Percentiles rank a stretch among this genome's conserved stretches.
Conservation (phyloP, 2,113 vertebrate genomes). For the Colius striatus region DNA sequence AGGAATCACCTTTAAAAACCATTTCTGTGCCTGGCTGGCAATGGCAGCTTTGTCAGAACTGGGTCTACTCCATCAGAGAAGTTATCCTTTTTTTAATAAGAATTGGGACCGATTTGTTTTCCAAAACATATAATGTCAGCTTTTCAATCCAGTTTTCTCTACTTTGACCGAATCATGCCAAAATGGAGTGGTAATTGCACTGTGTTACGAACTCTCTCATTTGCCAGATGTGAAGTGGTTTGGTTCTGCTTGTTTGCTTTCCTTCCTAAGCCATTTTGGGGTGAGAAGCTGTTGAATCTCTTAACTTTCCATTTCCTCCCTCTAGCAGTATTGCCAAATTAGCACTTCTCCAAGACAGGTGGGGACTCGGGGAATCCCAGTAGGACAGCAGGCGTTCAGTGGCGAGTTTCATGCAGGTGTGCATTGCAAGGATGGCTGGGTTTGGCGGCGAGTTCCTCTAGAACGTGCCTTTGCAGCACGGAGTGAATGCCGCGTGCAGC, state of each 20-base stretch:
- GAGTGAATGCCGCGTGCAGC: conserved; percentile 15
- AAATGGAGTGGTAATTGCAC: conserved; percentile 27
- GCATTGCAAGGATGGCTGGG: background rate
- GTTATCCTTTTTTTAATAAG: background rate
- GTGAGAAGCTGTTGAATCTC: conserved; percentile 25
- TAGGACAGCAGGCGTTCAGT: background rate
- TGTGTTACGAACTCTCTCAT: conserved; percentile 8
- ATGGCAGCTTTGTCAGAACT: conserved; percentile 6
- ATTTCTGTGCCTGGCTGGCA: conserved; percentile 10
- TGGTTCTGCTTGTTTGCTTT: conserved; percentile 39
- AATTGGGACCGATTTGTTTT: conserved; percentile 7
- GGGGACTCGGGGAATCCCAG: background rate
- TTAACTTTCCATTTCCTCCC: background rate
- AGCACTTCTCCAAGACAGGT: background rate
- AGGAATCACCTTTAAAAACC: background rate
- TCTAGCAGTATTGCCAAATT: conserved; percentile 51
- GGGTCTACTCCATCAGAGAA: conserved; percentile 12
- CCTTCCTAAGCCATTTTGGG: conserved; percentile 53
- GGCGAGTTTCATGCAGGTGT: background rate
- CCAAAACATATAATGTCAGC: background rate
- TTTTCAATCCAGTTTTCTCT: background rate
- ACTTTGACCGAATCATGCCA: conserved; percentile 33
- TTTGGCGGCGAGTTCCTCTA: background rate
- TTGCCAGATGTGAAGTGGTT: conserved; percentile 1
- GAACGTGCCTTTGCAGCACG: conserved; percentile 28